Evolutionary conservation across 2,797 vertebrate species (phyloP), one percentile per base, ranked within the genome.

Genomic region (Huso huso): DNA sequence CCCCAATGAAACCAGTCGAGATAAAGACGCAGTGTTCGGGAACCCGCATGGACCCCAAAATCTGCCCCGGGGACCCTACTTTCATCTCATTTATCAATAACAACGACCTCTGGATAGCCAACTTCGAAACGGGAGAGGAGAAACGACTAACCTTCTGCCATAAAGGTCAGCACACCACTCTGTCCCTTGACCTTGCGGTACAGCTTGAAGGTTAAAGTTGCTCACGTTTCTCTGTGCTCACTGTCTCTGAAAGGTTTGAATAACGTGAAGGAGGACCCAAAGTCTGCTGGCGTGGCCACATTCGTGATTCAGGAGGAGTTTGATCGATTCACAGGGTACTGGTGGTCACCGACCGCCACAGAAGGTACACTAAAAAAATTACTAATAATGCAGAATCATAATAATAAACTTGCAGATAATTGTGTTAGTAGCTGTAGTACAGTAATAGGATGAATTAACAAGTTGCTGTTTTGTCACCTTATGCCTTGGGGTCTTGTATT

Each of bases 291-390:
- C 0, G 92, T 98, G 3, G 96, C 96, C 75, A 98, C 96, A 0
- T 99, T 99, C 68, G 96, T 99, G 85, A 99, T 98, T 77, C 96
- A 99, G 84, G 96, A 99, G 68, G 96, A 99, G 83, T 99, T 99
- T 74, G 96, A 99, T 77, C 92, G 96, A 13, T 99, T 98, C 78
- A 98, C 96, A 0, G 96, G 95, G 23, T 99, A 98, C 79, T 99
- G 96, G 96, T 99, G 96, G 95, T 94, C 91, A 74, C 94, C 96
- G 10, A 84, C 89, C 2, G 90, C 91, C 68, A 85, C 84, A 60
- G 90, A 96, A 91, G 94, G 96, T 97, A 72, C 18, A 18, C 7
- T 6, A 48, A 37, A 66, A 23, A 6, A 11, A 59, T 13, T 37
- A 37, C 23, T 37, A 37, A 37, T 37, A 37, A 7, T 55, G 52